Percentiles rank a stretch among this genome's conserved stretches.
These are phyloP conservation scores for Drosophila kanapiae DNA, from an alignment of 1,140 invertebrate genomes.

Conservation along the genomic window DNA sequence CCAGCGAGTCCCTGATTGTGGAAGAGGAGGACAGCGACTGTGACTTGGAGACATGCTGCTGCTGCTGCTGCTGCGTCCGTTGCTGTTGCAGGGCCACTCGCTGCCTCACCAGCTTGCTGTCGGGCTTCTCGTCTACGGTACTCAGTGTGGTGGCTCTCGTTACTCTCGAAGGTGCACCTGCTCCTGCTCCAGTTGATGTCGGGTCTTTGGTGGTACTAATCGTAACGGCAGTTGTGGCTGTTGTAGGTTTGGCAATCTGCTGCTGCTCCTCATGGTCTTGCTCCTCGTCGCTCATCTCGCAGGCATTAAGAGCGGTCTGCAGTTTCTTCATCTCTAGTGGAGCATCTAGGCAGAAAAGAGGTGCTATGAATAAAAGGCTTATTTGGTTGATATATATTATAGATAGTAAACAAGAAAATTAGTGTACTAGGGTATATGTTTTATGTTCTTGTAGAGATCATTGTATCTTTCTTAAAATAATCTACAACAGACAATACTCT, in stretches of 20 bases:
- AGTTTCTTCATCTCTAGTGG: constrained; percentile 81
- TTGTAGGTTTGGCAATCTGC: constrained; percentile 64
- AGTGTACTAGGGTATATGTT: too few relatives aligned
- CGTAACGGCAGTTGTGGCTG: constrained; percentile 77
- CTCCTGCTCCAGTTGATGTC: constrained; percentile 34
- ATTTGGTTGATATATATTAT: not conserved
- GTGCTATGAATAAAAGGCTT: not conserved
- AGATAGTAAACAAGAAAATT: not conserved
- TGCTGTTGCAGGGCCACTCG: constrained; percentile 74
- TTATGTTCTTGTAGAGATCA: too few relatives aligned
- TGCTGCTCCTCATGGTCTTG: constrained; percentile 31
- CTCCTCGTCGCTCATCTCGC: constrained; percentile 80
- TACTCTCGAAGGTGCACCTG: constrained; percentile 39
- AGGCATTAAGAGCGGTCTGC: constrained; percentile 74
- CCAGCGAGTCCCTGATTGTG: constrained; percentile 65
- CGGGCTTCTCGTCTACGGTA: constrained; percentile 62
- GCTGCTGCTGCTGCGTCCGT: constrained; percentile 44
- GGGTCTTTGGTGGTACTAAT: constrained; percentile 78
- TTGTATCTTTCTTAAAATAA: not conserved
- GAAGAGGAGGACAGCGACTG: constrained; percentile 78
- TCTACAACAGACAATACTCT: not conserved
- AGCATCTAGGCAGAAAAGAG: constrained; percentile 40
- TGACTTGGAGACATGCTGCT: constrained; percentile 40
- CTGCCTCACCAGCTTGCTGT: constrained; percentile 75
- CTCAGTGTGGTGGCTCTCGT: constrained; percentile 47